These are phyloP conservation scores for Cylindroiulus punctatus DNA, from an alignment of 2,888 invertebrate species.

Conservation along the genomic window DNA sequence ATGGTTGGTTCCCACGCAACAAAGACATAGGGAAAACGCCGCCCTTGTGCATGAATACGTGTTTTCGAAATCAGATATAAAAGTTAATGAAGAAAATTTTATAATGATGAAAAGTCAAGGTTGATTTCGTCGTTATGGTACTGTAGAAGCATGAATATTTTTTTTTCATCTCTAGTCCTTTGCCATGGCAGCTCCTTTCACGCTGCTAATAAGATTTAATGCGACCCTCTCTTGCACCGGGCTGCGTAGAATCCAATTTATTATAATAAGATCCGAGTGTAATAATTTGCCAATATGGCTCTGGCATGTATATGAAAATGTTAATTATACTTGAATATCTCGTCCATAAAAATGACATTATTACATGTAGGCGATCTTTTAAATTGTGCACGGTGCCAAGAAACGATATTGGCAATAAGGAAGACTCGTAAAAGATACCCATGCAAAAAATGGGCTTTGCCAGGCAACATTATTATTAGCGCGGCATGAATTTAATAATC, in stretches of 20 bases:
- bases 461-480: not conserved
- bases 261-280: constrained; percentile 47
- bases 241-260: constrained; percentile 17
- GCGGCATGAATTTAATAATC: constrained; percentile 15
- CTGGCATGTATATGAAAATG: not conserved
- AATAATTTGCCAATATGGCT: constrained; percentile 37
- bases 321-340: constrained; percentile 30
- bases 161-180: not conserved
- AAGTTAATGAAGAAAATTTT: constrained; percentile 42
- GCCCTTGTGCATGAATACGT: constrained; percentile 24
- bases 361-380: not conserved
- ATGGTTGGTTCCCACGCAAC: constrained; percentile 37
- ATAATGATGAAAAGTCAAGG: constrained; percentile 47
- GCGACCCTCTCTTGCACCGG: not conserved
- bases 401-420: constrained; percentile 41
- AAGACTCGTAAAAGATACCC: constrained; percentile 17
- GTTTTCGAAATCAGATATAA: constrained; percentile 35
- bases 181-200: constrained; percentile 4
- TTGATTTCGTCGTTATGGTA: constrained; percentile 44
- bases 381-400: constrained; percentile 27
- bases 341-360: constrained; percentile 27
- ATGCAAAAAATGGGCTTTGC: not conserved
- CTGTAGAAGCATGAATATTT: constrained; percentile 13
- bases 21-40: constrained; percentile 16
- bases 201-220: constrained; percentile 21